phyloP scores from a whole-genome alignment of 37 sponge, comb jelly and placozoan species.

The Haliclona indistincta region DNA sequence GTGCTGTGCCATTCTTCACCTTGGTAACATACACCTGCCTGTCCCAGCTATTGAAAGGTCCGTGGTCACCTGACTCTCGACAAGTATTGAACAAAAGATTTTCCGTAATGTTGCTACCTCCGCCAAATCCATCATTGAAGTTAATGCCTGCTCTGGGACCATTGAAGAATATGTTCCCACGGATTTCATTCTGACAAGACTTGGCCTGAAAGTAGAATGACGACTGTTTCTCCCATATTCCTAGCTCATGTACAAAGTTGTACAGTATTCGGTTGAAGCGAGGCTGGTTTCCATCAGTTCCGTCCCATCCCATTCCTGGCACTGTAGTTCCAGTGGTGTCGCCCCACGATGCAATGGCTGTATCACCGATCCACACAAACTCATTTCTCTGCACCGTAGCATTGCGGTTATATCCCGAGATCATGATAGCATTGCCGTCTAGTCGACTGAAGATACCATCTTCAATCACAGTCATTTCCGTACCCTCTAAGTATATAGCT shows the following conservation, averaged over 20 bases:
- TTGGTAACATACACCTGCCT: slow-evolving; percentile 40
- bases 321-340: slow-evolving; percentile 25
- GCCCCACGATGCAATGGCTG: slow-evolving; percentile 45
- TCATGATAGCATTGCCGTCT: slow-evolving; percentile 45
- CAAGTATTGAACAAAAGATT: slow-evolving; percentile 50
- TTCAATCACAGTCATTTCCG: background rate
- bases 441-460: slow-evolving; percentile 26
- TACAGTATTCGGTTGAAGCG: slow-evolving; percentile 12
- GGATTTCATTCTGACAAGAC: slow-evolving; percentile 19
- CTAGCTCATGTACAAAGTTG: slow-evolving; percentile 55
- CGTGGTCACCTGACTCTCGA: slow-evolving; percentile 59
- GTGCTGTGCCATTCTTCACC: slow-evolving; percentile 19
- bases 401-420: slow-evolving; percentile 25
- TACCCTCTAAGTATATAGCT: slow-evolving; percentile 41
- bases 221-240: slow-evolving; percentile 51
- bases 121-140: slow-evolving; percentile 70
- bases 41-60: slow-evolving; percentile 63
- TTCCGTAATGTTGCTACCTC: slow-evolving; percentile 9
- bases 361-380: slow-evolving; percentile 24
- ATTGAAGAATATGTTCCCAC: slow-evolving; percentile 38
- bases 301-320: slow-evolving; percentile 41
- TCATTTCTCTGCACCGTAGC: slow-evolving; percentile 7
- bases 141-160: slow-evolving; percentile 67
- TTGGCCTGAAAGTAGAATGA: slow-evolving; percentile 29
- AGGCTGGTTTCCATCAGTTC: slow-evolving; percentile 48